Conservation (phyloP, 2,888 invertebrate species). For the Drosophila pseudotalamancana region DNA sequence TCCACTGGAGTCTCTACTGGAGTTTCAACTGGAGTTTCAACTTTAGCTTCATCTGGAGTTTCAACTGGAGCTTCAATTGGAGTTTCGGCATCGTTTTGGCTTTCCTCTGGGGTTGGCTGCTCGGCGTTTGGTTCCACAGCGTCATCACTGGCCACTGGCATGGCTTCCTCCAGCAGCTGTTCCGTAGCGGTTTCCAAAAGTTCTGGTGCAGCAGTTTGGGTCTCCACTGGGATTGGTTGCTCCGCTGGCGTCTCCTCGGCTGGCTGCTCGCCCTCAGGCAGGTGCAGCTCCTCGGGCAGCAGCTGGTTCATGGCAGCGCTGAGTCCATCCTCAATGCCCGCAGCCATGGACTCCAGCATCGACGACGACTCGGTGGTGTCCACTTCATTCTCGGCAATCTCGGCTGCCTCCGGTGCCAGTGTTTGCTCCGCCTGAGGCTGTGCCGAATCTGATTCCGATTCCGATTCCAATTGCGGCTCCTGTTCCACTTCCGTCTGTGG, state of each 20-base stretch:
- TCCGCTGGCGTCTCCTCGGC: constrained; percentile 6
- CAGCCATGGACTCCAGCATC: constrained; percentile 41
- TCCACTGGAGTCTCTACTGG: not conserved
- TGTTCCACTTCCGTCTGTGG: not conserved
- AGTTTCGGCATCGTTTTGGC: not conserved
- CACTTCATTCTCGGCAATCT: constrained; percentile 27
- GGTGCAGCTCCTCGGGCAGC: constrained; percentile 43
- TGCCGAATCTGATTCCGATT: not conserved
- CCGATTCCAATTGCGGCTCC: not conserved
- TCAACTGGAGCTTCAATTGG: not conserved
- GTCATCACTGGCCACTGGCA: constrained; percentile 7
- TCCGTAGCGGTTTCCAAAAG: constrained; percentile 28
- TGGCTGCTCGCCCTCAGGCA: constrained; percentile 14
- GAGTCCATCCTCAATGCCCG: constrained; percentile 58
- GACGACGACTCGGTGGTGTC: constrained; percentile 55
- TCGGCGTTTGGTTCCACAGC: not conserved
- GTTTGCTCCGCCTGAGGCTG: not conserved
- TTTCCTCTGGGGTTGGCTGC: not conserved
- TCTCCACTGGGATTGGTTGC: constrained; percentile 6
- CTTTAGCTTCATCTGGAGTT: not conserved
- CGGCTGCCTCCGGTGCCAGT: constrained; percentile 1
- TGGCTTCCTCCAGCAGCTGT: constrained; percentile 3
- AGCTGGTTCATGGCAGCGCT: constrained; percentile 52
- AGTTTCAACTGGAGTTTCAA: not conserved
- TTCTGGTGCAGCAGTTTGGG: constrained; percentile 12